Conservation (phyloP, 2,113 vertebrate species). For the Grantiella picta region DNA sequence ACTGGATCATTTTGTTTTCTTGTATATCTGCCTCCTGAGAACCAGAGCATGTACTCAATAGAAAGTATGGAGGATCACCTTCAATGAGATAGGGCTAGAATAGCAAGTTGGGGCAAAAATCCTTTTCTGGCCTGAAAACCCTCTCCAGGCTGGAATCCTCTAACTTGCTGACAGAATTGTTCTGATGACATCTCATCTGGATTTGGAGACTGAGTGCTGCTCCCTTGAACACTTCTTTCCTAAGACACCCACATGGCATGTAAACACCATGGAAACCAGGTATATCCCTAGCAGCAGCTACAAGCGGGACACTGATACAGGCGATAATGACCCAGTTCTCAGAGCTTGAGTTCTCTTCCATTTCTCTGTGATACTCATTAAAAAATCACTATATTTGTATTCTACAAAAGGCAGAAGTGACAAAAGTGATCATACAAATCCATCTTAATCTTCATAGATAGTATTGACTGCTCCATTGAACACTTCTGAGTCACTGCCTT, state of each 20-base stretch:
- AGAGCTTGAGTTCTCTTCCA: background rate
- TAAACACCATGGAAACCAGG: background rate
- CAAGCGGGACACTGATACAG: background rate
- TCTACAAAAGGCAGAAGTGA: background rate
- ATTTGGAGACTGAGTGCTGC: background rate
- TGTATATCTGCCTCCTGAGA: background rate
- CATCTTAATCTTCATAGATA: background rate
- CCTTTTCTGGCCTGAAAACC: background rate
- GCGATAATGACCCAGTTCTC: background rate
- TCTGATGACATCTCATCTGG: background rate
- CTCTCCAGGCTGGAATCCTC: background rate
- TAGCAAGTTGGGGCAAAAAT: background rate
- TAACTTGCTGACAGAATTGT: background rate
- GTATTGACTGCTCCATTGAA: background rate
- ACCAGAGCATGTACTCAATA: background rate
- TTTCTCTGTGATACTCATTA: background rate
- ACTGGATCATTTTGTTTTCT: background rate
- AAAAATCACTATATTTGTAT: background rate
- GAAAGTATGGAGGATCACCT: background rate
- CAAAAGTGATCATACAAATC: background rate
- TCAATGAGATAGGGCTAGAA: background rate
- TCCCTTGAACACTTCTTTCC: background rate
- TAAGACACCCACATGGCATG: background rate
- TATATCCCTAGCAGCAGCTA: background rate
- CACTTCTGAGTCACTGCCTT: background rate